Percentiles rank a stretch among this genome's conserved stretches.
phyloP scores from a whole-genome alignment of 2,113 vertebrate genomes.

The Seriola aureovittata region DNA sequence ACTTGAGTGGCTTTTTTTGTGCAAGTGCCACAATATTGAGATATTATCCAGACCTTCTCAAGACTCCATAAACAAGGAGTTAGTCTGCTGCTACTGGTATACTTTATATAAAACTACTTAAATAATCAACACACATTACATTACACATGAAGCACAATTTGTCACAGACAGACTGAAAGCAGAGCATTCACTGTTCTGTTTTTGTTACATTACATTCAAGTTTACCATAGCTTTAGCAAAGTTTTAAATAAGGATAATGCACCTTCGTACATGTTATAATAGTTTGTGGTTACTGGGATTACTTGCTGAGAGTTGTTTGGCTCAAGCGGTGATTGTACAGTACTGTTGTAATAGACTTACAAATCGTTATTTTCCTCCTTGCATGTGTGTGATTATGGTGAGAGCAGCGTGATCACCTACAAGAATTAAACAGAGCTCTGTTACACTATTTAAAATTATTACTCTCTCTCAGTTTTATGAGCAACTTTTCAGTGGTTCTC shows the following conservation, averaged over 20 bases:
- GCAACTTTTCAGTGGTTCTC: slow-evolving; percentile 50
- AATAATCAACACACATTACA: slow-evolving; percentile 53
- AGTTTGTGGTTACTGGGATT: slow-evolving; percentile 5
- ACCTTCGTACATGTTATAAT: neutral
- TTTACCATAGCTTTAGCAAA: slow-evolving; percentile 6
- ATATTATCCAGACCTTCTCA: slow-evolving; percentile 87
- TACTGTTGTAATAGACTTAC: slow-evolving; percentile 40
- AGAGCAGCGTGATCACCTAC: slow-evolving; percentile 64
- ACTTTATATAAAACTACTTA: slow-evolving; percentile 71
- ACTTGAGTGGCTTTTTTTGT: slow-evolving; percentile 73
- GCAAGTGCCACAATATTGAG: slow-evolving; percentile 79
- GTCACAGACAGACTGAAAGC: slow-evolving; percentile 48
- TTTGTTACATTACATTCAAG: neutral
- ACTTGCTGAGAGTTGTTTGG: slow-evolving; percentile 23
- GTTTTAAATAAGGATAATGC: slow-evolving; percentile 13
- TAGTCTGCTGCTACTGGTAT: slow-evolving; percentile 74
- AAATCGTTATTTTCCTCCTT: slow-evolving; percentile 64
- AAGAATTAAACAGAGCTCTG: slow-evolving; percentile 69
- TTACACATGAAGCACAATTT: slow-evolving; percentile 49
- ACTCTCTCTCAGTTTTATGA: slow-evolving; percentile 70
- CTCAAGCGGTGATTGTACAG: slow-evolving; percentile 48
- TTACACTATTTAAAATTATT: slow-evolving; percentile 65
- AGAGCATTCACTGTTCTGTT: slow-evolving; percentile 23
- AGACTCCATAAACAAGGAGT: slow-evolving; percentile 78
- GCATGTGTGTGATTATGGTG: slow-evolving; percentile 59